Base-by-base conservation (phyloP, 2,888 invertebrate genomes). In the Ferdinandea cuprea region DNA sequence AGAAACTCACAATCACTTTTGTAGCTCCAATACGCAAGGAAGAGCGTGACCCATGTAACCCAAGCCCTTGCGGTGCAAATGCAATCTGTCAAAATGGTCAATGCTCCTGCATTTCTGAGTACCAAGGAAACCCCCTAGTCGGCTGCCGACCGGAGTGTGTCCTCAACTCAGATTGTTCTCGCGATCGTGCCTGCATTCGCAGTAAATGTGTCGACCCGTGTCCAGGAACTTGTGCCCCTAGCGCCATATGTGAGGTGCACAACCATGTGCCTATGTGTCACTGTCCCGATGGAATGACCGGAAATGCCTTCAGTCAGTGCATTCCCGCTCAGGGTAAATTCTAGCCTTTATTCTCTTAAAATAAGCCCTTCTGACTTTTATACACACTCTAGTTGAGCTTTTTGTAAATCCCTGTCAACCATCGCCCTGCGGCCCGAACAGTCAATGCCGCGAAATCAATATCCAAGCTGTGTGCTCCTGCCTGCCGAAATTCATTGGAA, bases 51-150 rank as follows among this genome's bases (percentile, higher is more conserved):
- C 95, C 95, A 4, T 90, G 90, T 66, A 93, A 93, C 86, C 95
- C 95, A 4, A 95, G 94, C 87, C 95, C 96, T 21, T 97, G 97
- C 90, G 96, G 96, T 63, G 91, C 94, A 40, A 96, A 96, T 89
- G 94, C 96, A 15, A 91, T 93, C 80, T 96, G 96, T 88, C 93
- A 92, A 3, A 92, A 94, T 84, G 94, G 93, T 3, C 85, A 94
- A 6, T 96, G 96, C 87, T 91, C 92, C 32, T 96, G 96, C 87
- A 91, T 90, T 42, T 91, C 93, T 1, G 94, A 94, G 54, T 95
- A 95, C 86, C 92, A 94, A 59, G 96, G 96, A 11, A 93, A 94
- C 80, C 95, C 96, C 3, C 93, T 93, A 77, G 93, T 88, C 89
- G 93, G 93, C 0, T 95, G 95, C 87, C 92, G 94, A 86, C 95